Evolutionary conservation across 2,888 invertebrate species (phyloP).

Genomic region (Ormyrus pomaceus): DNA sequence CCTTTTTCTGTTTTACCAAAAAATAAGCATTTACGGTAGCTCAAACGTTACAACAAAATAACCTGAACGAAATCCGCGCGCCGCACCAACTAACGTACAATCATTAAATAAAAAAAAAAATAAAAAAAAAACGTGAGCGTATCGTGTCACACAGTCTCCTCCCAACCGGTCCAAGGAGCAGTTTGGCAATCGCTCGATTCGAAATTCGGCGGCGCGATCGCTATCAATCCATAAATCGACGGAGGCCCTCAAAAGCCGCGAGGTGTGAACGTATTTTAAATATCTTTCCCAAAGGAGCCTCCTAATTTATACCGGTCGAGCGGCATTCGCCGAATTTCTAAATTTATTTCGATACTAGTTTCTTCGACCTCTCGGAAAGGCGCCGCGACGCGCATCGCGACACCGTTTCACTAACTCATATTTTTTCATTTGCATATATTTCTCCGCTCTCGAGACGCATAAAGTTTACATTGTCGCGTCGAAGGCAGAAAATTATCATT

Average conservation of each 20-base stretch:
- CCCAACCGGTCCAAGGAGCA: not conserved
- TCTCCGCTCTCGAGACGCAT: not conserved
- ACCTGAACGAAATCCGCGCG: not conserved
- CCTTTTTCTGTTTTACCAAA: no score
- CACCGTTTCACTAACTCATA: slow-evolving; percentile 48
- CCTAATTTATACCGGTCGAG: slow-evolving; percentile 30
- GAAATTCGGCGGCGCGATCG: slow-evolving; percentile 34
- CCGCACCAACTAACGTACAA: not conserved
- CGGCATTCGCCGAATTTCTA: slow-evolving; percentile 41
- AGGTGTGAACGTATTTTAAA: slow-evolving; percentile 57
- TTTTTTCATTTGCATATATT: slow-evolving; percentile 50
- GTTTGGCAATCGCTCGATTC: slow-evolving; percentile 12
- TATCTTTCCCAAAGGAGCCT: slow-evolving; percentile 47
- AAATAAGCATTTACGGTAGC: no score
- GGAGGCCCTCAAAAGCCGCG: slow-evolving; percentile 33
- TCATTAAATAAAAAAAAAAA: not conserved
- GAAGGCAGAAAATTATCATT: slow-evolving; percentile 25
- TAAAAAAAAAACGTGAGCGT: not conserved
- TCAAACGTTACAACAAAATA: no score
- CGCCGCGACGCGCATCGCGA: slow-evolving; percentile 1
- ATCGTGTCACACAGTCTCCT: not conserved
- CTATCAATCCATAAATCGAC: slow-evolving; percentile 52
- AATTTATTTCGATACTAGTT: slow-evolving; percentile 27
- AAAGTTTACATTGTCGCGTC: slow-evolving; percentile 36
- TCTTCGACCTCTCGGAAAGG: not conserved